Evolutionary conservation across 2,113 vertebrate species (phyloP).

Genomic region (Lipophrys pholis): DNA sequence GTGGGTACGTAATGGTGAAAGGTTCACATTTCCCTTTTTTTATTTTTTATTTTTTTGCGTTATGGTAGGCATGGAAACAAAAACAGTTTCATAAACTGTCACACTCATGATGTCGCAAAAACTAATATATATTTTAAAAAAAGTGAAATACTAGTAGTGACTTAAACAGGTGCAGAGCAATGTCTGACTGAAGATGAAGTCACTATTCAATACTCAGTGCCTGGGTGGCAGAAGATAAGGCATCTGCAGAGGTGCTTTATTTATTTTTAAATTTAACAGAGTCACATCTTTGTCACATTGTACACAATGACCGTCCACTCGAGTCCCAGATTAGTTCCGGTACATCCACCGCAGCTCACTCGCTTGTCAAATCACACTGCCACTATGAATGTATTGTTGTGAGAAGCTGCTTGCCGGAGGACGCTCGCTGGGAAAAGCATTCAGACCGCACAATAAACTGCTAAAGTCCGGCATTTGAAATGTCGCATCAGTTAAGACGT

Average conservation of each 20-base stretch:
- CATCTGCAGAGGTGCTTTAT: not conserved
- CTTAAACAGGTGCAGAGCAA: not conserved
- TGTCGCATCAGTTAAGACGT: too few relatives aligned
- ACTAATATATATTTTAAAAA: too few relatives aligned
- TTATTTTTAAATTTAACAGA: conserved; percentile 28
- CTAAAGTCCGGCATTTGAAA: too few relatives aligned
- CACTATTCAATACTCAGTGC: not conserved
- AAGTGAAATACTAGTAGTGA: not conserved
- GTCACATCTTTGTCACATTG: not conserved
- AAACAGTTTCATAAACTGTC: too few relatives aligned
- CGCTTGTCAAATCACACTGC: not conserved
- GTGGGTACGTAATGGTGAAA: too few relatives aligned
- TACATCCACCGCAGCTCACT: conserved; percentile 14
- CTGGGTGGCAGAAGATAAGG: conserved; percentile 2
- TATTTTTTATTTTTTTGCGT: too few relatives aligned
- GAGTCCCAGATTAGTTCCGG: conserved; percentile 6
- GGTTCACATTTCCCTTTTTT: too few relatives aligned
- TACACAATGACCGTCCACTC: conserved; percentile 9
- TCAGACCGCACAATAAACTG: not conserved
- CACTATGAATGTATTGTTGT: not conserved
- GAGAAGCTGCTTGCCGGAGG: not conserved
- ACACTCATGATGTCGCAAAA: too few relatives aligned
- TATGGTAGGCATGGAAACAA: too few relatives aligned
- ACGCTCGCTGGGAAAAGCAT: not conserved
- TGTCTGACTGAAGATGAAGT: not conserved